phyloP scores from a whole-genome alignment of 2,113 vertebrate genomes.

The Progne subis region DNA sequence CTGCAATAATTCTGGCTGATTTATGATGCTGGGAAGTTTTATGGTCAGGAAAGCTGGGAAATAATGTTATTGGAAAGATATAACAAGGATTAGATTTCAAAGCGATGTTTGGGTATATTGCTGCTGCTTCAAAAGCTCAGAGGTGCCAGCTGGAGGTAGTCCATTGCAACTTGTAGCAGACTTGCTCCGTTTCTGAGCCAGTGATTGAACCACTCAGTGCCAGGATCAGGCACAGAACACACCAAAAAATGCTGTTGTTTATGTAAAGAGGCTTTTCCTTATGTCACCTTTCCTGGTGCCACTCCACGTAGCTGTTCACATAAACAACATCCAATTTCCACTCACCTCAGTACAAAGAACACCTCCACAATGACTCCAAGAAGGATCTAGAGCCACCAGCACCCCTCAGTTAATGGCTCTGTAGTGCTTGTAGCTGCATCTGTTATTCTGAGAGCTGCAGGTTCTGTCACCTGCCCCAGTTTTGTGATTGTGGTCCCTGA shows the following conservation, averaged over 20 bases:
- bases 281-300: neutral
- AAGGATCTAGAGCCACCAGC: neutral
- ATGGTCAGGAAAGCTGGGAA: neutral
- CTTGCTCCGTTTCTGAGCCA: neutral
- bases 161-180: neutral
- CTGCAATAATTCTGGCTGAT: neutral
- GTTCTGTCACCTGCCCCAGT: neutral
- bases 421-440: neutral
- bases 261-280: neutral
- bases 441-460: neutral
- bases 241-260: neutral
- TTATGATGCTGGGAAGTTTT: neutral
- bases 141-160: neutral
- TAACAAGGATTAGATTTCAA: neutral
- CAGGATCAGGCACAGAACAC: neutral
- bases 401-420: neutral
- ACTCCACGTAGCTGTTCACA: neutral
- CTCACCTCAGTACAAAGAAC: neutral
- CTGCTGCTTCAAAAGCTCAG: neutral
- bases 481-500: fast-evolving
- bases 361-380: neutral
- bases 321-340: neutral
- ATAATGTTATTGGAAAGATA: neutral
- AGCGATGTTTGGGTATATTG: neutral
- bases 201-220: neutral